Conservation (phyloP, 2,888 invertebrate species). For the Melinaea menophilus region DNA sequence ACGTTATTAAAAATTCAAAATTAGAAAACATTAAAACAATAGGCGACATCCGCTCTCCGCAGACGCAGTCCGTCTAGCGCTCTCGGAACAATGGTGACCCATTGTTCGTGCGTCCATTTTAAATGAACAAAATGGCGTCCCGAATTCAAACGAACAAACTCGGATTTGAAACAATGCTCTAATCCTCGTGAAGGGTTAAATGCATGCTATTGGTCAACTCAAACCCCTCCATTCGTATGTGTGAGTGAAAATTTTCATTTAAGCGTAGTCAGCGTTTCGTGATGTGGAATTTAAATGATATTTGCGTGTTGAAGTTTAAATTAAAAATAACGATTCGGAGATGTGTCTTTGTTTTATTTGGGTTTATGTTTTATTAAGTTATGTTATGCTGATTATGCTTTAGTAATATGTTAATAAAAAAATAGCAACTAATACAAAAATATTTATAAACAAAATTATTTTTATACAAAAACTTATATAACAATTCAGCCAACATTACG, state of each 20-base stretch:
- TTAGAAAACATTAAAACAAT: slow-evolving; percentile 70
- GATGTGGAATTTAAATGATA: slow-evolving; percentile 2
- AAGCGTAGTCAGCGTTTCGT: slow-evolving; percentile 8
- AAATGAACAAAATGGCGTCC: slow-evolving; percentile 74
- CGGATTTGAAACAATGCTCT: slow-evolving; percentile 72
- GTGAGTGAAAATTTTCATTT: slow-evolving; percentile 29
- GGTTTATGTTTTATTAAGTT: neutral
- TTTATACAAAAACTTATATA: neutral
- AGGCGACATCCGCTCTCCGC: slow-evolving; percentile 57
- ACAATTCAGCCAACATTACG: neutral
- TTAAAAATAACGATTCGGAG: neutral
- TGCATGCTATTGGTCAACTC: slow-evolving; percentile 74
- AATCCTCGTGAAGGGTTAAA: slow-evolving; percentile 73
- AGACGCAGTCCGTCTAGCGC: slow-evolving; percentile 57
- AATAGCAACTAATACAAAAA: neutral
- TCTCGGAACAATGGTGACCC: slow-evolving; percentile 62
- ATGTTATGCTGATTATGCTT: neutral
- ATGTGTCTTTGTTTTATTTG: neutral
- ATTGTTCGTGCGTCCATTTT: slow-evolving; percentile 76
- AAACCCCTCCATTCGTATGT: slow-evolving; percentile 50
- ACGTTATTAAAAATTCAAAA: slow-evolving; percentile 52
- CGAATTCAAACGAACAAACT: slow-evolving; percentile 56
- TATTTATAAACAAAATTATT: neutral
- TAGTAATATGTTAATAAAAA: no score
- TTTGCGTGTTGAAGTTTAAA: neutral